phyloP scores from a whole-genome alignment of 1,140 invertebrate species.

The Hyles vespertilio region DNA sequence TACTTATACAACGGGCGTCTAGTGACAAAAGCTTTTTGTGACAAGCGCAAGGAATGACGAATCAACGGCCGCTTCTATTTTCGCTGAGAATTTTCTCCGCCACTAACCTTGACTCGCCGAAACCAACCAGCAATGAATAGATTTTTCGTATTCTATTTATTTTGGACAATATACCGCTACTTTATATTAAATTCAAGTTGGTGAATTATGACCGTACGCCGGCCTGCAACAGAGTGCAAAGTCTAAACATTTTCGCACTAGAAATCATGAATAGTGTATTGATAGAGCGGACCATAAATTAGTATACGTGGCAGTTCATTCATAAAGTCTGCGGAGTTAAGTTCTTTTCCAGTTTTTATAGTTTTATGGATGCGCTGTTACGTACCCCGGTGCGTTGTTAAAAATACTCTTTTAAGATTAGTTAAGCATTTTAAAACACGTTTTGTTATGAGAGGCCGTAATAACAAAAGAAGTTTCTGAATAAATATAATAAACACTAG shows the following conservation, averaged over 20 bases:
- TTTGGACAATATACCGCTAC: constrained; percentile 8
- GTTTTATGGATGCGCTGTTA: no score
- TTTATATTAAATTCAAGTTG: no score
- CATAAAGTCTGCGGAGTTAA: no score
- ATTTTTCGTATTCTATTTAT: constrained; percentile 30
- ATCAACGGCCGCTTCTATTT: constrained; percentile 30
- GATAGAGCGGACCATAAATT: no score
- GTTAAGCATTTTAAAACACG: no score
- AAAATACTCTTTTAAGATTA: no score
- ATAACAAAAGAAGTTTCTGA: no score
- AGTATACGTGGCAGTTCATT: no score
- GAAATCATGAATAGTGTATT: background rate
- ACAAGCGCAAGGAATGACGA: constrained; percentile 16
- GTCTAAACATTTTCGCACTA: background rate
- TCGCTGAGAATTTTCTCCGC: constrained; percentile 24
- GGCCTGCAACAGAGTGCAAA: background rate
- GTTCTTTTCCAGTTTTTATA: no score
- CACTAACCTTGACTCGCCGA: constrained; percentile 36
- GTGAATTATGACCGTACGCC: background rate
- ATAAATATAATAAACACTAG: no score
- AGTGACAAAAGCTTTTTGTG: constrained; percentile 19
- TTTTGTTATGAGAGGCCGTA: background rate
- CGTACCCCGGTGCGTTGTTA: no score
- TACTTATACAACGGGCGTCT: constrained; percentile 8
- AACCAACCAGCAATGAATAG: constrained; percentile 31